phyloP scores from a whole-genome alignment of 2,113 vertebrate species.

The Chloebia gouldiae region DNA sequence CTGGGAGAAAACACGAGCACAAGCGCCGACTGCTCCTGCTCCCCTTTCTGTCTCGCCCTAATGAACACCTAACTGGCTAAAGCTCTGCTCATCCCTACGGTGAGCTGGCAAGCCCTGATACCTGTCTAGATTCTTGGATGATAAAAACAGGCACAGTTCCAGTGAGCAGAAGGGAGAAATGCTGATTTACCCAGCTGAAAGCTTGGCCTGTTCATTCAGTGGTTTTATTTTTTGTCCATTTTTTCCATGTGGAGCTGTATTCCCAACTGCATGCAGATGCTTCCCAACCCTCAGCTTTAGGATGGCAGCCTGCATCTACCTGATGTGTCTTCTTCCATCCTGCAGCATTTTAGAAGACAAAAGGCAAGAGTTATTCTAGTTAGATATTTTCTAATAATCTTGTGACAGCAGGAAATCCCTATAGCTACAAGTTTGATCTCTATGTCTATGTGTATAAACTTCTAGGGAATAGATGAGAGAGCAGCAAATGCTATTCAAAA shows the following conservation, averaged over 20 bases:
- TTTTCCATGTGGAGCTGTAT: not conserved
- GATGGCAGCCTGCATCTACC: not conserved
- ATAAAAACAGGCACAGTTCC: slow-evolving; percentile 5
- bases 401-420: not conserved
- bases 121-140: not conserved
- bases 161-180: slow-evolving; percentile 1
- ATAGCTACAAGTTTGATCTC: not conserved
- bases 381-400: not conserved
- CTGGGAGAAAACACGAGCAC: not conserved
- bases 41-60: not conserved
- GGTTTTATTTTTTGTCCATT: not conserved
- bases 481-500: not conserved
- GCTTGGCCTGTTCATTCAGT: not conserved
- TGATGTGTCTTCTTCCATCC: not conserved
- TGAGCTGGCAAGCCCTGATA: slow-evolving; percentile 36
- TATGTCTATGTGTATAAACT: not conserved
- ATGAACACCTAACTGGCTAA: slow-evolving; percentile 37
- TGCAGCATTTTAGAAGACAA: not conserved
- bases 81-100: slow-evolving; percentile 14
- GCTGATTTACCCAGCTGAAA: not conserved
- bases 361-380: not conserved
- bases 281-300: not conserved
- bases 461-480: not conserved
- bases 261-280: not conserved
- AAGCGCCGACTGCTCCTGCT: not conserved